A percentile compares a stretch with the other conserved stretches of the same genome.
Evolutionary conservation across 2,113 vertebrate genomes (phyloP).

Genomic region (Stigmatopora nigra): DNA sequence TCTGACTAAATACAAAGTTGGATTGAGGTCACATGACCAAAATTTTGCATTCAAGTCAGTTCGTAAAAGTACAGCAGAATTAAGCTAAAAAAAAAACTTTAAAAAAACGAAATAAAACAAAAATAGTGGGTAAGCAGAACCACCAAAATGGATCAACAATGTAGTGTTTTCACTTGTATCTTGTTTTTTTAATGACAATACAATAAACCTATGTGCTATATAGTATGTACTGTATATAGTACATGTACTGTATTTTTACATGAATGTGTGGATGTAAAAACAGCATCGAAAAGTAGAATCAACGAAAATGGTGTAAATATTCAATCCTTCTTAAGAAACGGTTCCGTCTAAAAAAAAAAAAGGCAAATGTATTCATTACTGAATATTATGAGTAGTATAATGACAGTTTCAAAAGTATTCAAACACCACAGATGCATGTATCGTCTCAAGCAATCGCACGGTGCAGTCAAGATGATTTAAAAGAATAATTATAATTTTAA

Average conservation of each 20-base stretch:
- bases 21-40: conserved; percentile 44
- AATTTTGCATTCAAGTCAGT: conserved; percentile 31
- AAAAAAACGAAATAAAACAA: background rate
- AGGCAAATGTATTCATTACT: conserved; percentile 57
- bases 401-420: conserved; percentile 64
- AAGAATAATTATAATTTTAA: conserved; percentile 26
- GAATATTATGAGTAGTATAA: conserved; percentile 41
- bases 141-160: conserved; percentile 19
- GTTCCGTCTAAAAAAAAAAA: conserved; percentile 67
- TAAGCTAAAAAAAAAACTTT: conserved; percentile 17
- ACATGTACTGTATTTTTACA: conserved; percentile 62
- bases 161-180: conserved; percentile 28
- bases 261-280: conserved; percentile 70
- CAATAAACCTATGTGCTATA: conserved; percentile 46
- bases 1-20: background rate
- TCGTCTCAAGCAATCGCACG: conserved; percentile 76
- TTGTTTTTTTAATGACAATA: conserved; percentile 28
- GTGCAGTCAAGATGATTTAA: conserved; percentile 50
- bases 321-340: conserved; percentile 65
- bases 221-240: conserved; percentile 60
- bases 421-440: conserved; percentile 76
- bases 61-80: conserved; percentile 30
- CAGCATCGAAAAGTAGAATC: conserved; percentile 61
- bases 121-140: conserved; percentile 11
- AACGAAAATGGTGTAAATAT: conserved; percentile 71